Base-by-base conservation (phyloP, 2,113 vertebrate genomes). In the Calidris pugnax region DNA sequence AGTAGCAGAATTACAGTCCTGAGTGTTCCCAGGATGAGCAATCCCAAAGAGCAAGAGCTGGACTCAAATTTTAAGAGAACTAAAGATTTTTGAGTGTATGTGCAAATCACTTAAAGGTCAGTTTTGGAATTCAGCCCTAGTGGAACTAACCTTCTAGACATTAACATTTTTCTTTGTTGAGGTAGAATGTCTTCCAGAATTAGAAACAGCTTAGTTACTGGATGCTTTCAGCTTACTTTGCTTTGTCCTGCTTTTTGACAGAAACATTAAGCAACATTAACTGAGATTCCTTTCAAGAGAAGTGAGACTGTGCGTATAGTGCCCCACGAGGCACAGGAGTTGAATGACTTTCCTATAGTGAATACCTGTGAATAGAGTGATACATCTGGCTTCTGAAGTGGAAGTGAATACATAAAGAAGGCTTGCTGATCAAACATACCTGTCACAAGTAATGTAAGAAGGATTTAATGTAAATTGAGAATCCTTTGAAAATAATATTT, bases 171-270 rank as follows among this genome's bases (percentile, higher is more conserved):
- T 48, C 47, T 69, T 83, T 10, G 0, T 68, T 88, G 55, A 32
- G 30, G 14, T 43, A 77, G 10, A 24, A 30, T 6, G 7, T 80
- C 43, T 89, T 93, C 45, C 51, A 89, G 88, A 74, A 93, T 66
- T 59, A 74, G 50, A 83, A 94, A 76, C 20, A 79, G n/a, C 26
- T 86, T 72, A 26, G 59, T 28, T 79, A 41, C 28, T 50, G 71
- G 6, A 15, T 75, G 67, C 33, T 68, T 75, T 60, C 68, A 73
- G 57, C 79, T 93, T 93, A 76, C 67, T 27, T 91, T 66, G 80
- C 48, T 83, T 90, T 86, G 90, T 81, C 56, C 51, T 89, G 79
- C 63, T 62, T 87, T 80, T 72, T 81, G 85, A 88, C 64, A 94
- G 63, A 51, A 87, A 88, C 68, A 64, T 71, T 73, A 88, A 83